Evolutionary conservation across 1,140 invertebrate genomes (phyloP).

Genomic region (Aplysia californica): DNA sequence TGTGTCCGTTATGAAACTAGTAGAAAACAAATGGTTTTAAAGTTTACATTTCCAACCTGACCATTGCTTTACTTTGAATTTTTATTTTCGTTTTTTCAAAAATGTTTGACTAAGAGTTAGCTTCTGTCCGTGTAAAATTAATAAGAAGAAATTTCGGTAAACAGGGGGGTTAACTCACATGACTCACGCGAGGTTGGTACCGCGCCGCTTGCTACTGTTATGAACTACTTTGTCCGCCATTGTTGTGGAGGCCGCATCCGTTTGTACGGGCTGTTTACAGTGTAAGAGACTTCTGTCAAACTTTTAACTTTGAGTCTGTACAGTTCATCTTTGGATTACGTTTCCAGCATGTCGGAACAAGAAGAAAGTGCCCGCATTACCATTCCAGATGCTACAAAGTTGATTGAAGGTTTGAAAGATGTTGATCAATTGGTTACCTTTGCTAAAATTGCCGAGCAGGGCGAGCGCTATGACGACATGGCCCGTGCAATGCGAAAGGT

Average conservation of each 20-base stretch:
- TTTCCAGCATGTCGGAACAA: no score
- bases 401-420: conserved; percentile 27
- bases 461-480: conserved; percentile 61
- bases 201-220: conserved; percentile 15
- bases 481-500: conserved; percentile 47
- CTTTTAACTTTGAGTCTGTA: no score
- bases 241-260: conserved; percentile 11
- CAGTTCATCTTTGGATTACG: no score
- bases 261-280: no score
- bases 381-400: conserved; percentile 3
- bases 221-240: conserved; percentile 13
- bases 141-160: neutral
- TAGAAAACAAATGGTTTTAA: no score
- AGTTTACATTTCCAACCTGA: no score
- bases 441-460: conserved; percentile 55
- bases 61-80: no score
- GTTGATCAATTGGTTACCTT: conserved; percentile 40
- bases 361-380: no score
- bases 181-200: neutral
- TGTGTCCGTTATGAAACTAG: no score
- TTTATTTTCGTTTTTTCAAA: no score
- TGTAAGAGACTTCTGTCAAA: no score
- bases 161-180: neutral
- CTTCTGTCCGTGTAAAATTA: neutral
- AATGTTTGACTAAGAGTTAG: no score